Evolutionary conservation across 2,888 invertebrate species (phyloP).

Genomic region (Drosophila anomelani): DNA sequence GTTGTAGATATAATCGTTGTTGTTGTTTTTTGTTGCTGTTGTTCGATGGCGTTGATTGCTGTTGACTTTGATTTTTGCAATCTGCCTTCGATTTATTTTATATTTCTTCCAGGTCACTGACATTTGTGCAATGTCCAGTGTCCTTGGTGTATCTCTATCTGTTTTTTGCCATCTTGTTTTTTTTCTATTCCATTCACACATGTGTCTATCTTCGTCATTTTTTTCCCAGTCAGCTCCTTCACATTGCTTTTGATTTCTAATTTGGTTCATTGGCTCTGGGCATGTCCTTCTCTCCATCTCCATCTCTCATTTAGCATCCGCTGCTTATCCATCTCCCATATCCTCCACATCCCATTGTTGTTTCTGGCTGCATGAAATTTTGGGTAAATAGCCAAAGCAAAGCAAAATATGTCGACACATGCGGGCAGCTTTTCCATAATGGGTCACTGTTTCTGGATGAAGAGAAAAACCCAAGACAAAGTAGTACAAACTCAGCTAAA

Average conservation of each 20-base stretch:
- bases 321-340: constrained; percentile 15
- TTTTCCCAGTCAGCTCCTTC: constrained; percentile 19
- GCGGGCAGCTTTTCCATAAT: constrained; percentile 51
- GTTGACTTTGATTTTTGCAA: constrained; percentile 77
- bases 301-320: constrained; percentile 1
- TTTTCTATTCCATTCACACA: constrained; percentile 24
- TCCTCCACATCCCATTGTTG: constrained; percentile 29
- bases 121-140: constrained; percentile 55
- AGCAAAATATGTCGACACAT: constrained; percentile 70
- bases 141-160: constrained; percentile 18
- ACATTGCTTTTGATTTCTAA: constrained; percentile 61
- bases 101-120: constrained; percentile 74
- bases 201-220: constrained; percentile 37
- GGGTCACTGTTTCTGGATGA: constrained; percentile 6
- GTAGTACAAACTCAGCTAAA: background rate
- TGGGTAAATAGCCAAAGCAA: constrained; percentile 65
- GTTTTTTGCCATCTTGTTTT: background rate
- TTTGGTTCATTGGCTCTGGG: constrained; percentile 70
- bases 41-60: constrained; percentile 62
- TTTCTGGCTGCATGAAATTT: constrained; percentile 59
- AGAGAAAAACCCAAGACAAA: background rate
- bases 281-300: constrained; percentile 4
- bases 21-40: constrained; percentile 11
- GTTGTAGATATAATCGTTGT: background rate
- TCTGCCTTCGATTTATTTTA: constrained; percentile 76